A percentile compares a stretch with the other conserved stretches of the same genome.
phyloP scores from a whole-genome alignment of 2,797 vertebrate genomes.

The Botia kubotai region DNA sequence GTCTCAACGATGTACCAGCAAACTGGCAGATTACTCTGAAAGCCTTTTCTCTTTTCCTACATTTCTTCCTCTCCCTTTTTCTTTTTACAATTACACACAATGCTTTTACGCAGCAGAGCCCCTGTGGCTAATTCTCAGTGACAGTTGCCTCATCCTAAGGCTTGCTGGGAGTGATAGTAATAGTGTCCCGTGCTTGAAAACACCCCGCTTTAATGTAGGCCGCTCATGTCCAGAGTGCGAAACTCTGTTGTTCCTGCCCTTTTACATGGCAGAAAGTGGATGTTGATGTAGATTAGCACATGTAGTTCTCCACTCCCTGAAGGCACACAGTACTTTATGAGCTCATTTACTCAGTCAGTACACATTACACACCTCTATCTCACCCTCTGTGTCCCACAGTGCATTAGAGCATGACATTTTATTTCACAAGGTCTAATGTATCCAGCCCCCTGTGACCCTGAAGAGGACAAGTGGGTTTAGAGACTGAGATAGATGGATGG shows the following conservation, averaged over 20 bases:
- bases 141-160: conserved; percentile 84
- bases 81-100: conserved; percentile 75
- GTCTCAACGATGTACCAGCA: conserved; percentile 68
- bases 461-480: too few species aligned
- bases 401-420: neutral
- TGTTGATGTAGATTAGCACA: conserved; percentile 82
- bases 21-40: conserved; percentile 78
- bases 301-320: conserved; percentile 70
- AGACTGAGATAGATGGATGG: too few species aligned
- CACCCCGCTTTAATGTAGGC: conserved; percentile 82
- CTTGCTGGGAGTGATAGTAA: conserved; percentile 83
- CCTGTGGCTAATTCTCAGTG: conserved; percentile 82
- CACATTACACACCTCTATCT: conserved; percentile 41
- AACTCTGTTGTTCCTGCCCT: conserved; percentile 73
- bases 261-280: conserved; percentile 82
- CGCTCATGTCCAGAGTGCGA: conserved; percentile 72
- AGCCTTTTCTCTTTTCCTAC: conserved; percentile 61
- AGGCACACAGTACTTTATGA: conserved; percentile 74
- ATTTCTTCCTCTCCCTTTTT: conserved; percentile 59
- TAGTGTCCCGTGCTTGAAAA: conserved; percentile 77
- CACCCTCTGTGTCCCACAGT: conserved; percentile 27
- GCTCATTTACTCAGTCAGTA: conserved; percentile 61
- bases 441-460: too few species aligned
- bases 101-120: conserved; percentile 70
- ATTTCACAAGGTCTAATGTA: conserved; percentile 6